Evolutionary conservation across 2,113 vertebrate species (phyloP).

Genomic region (Pteropus alecto): DNA sequence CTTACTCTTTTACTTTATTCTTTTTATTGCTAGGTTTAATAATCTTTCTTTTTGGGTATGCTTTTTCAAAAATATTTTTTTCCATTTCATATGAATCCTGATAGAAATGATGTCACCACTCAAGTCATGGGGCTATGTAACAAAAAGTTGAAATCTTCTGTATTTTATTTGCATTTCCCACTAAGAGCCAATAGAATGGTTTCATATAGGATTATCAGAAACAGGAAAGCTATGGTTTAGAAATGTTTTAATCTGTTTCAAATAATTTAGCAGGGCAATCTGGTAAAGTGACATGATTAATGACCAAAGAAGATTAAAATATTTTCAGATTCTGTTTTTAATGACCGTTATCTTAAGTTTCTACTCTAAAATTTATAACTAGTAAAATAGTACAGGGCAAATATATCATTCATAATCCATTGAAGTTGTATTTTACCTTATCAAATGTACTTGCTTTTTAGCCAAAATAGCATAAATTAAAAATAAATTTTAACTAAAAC

Average conservation of each 20-base stretch:
- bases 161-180: conserved; percentile 60
- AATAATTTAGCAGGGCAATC: conserved; percentile 49
- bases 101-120: neutral
- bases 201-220: conserved; percentile 55
- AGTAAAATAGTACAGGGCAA: conserved; percentile 77
- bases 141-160: neutral
- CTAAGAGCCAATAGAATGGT: neutral
- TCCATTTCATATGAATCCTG: conserved; percentile 15
- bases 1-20: conserved; percentile 16
- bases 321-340: conserved; percentile 81
- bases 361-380: conserved; percentile 80
- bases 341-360: conserved; percentile 77
- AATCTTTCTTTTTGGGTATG: neutral
- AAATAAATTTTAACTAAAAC: conserved; percentile 80
- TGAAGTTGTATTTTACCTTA: conserved; percentile 73
- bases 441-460: conserved; percentile 72
- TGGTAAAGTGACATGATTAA: conserved; percentile 77
- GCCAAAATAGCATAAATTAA: conserved; percentile 69
- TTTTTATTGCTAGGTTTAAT: conserved; percentile 24
- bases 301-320: conserved; percentile 80
- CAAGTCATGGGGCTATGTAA: conserved; percentile 1
- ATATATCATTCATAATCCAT: conserved; percentile 78
- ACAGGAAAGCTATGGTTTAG: conserved; percentile 50
- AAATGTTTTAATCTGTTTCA: conserved; percentile 61
- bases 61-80: conserved; percentile 16